Percentiles rank a stretch among this genome's conserved stretches.
phyloP scores from a whole-genome alignment of 2,888 invertebrate genomes.

The Leptinotarsa juncta region DNA sequence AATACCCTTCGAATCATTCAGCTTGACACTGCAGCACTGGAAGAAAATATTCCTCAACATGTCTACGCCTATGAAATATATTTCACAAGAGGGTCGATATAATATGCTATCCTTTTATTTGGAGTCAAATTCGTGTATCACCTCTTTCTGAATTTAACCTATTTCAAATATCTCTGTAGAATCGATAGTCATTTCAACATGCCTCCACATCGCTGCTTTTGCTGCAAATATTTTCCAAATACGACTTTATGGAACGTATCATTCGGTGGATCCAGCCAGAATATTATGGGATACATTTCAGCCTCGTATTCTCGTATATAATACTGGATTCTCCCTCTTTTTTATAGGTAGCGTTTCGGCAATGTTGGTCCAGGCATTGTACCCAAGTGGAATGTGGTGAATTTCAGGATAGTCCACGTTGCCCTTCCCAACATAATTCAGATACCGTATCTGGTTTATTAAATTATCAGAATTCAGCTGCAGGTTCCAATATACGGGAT shows the following conservation, averaged over 20 bases:
- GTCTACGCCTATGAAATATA: no score
- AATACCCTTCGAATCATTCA: no score
- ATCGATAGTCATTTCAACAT: no score
- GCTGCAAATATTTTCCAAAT: background rate
- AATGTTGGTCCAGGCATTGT: background rate
- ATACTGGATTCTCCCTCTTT: background rate
- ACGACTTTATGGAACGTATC: background rate
- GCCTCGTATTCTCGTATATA: background rate
- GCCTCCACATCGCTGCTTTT: no score
- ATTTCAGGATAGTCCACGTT: background rate
- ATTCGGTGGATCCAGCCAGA: background rate
- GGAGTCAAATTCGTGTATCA: no score
- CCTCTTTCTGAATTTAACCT: no score
- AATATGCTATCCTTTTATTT: no score
- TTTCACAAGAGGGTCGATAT: no score
- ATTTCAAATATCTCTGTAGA: no score
- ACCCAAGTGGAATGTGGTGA: background rate
- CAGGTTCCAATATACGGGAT: background rate
- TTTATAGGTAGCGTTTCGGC: background rate
- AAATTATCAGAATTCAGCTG: background rate
- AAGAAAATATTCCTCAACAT: no score
- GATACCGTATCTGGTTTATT: slow-evolving; percentile 1
- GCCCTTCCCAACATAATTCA: background rate
- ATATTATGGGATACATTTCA: background rate
- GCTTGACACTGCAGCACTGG: no score